Evolutionary conservation across 2,797 vertebrate species (phyloP).

Genomic region (Crocidura indochinensis): DNA sequence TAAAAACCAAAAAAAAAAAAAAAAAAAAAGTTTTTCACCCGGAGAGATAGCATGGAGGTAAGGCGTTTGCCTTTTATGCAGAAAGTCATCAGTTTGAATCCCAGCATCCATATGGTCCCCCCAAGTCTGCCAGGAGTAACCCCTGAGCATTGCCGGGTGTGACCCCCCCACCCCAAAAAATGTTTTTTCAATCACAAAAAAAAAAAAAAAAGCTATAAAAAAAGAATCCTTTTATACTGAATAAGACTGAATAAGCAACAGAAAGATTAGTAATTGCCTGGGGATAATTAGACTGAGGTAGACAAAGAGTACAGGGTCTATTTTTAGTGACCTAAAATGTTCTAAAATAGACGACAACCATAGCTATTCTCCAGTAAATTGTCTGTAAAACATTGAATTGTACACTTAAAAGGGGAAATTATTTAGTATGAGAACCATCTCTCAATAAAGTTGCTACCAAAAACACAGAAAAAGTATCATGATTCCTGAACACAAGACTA

Average conservation of each 20-base stretch:
- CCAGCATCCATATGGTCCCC: too few species aligned
- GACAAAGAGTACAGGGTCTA: not conserved
- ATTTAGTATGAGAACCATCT: not conserved
- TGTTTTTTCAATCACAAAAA: too few species aligned
- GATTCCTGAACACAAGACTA: slow-evolving; percentile 9
- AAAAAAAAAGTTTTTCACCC: too few species aligned
- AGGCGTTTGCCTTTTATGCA: too few species aligned
- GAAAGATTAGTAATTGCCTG: slow-evolving; percentile 1
- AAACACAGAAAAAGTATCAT: not conserved
- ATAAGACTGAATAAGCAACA: slow-evolving; percentile 10
- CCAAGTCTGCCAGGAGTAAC: too few species aligned
- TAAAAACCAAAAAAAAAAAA: too few species aligned
- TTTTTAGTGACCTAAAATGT: not conserved
- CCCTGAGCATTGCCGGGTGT: too few species aligned
- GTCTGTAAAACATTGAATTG: slow-evolving; percentile 15
- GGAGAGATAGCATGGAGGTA: not conserved
- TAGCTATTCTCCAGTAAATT: slow-evolving; percentile 2
- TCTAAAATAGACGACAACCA: slow-evolving; percentile 30
- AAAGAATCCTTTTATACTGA: not conserved
- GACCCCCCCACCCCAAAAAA: too few species aligned
- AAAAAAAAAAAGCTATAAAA: too few species aligned
- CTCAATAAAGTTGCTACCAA: slow-evolving; percentile 11
- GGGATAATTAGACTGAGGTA: not conserved
- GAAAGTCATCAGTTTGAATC: too few species aligned
- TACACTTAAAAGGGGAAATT: not conserved